A percentile compares a stretch with the other conserved stretches of the same genome.
phyloP scores from a whole-genome alignment of 2,888 invertebrate species.

The Mellilla xanthometata region DNA sequence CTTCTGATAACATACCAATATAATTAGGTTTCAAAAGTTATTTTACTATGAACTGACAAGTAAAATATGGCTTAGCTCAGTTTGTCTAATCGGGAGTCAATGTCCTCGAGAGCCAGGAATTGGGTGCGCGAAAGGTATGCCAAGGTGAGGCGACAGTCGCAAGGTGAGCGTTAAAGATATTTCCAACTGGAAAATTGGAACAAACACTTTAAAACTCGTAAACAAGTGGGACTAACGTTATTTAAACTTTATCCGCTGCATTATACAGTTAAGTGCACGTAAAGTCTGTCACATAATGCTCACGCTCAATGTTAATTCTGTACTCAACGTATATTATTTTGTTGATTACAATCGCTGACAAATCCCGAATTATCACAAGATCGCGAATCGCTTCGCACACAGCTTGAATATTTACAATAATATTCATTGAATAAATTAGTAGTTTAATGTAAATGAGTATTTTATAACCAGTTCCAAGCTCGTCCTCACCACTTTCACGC shows the following conservation, averaged over 20 bases:
- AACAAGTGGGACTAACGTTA: conserved; percentile 11
- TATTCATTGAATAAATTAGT: conserved; percentile 41
- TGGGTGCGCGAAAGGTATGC: conserved; percentile 61
- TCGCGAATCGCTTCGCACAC: conserved; percentile 29
- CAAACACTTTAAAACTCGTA: conserved; percentile 21
- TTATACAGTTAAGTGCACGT: background rate
- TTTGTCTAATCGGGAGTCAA: conserved; percentile 59
- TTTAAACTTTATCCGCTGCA: background rate
- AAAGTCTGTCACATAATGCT: no score
- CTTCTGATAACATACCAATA: no score
- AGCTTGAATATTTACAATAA: conserved; percentile 35
- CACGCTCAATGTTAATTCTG: no score
- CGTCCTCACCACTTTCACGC: conserved; percentile 67
- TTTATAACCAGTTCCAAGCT: conserved; percentile 59
- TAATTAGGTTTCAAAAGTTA: no score
- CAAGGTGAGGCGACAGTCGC: conserved; percentile 63
- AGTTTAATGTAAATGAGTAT: conserved; percentile 60
- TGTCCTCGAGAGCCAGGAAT: conserved; percentile 56
- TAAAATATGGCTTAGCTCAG: conserved; percentile 16
- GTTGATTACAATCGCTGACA: background rate
- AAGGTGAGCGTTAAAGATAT: conserved; percentile 39
- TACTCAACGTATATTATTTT: background rate
- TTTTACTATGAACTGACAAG: conserved; percentile 1
- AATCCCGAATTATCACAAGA: conserved; percentile 12
- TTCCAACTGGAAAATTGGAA: conserved; percentile 27